Evolutionary conservation across 2,888 invertebrate species (phyloP).

Genomic region (Eudasyphora cyanicolor): DNA sequence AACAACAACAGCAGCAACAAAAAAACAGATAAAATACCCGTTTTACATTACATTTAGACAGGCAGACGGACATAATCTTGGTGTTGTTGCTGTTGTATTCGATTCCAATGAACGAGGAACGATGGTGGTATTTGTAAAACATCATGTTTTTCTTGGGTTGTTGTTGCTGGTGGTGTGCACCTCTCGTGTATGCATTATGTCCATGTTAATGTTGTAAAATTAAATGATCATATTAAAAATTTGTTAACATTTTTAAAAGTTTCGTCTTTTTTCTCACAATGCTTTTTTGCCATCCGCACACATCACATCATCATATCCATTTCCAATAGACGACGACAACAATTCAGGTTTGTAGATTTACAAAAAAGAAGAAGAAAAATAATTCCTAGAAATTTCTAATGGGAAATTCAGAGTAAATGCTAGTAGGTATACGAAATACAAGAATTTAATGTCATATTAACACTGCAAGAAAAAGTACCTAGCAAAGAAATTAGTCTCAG

Average conservation of each 20-base stretch:
- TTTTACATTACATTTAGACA: conserved; percentile 42
- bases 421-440: too few species aligned
- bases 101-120: too few species aligned
- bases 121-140: conserved; percentile 3
- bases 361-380: neutral
- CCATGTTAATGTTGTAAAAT: conserved; percentile 42
- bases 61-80: conserved; percentile 23
- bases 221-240: conserved; percentile 56
- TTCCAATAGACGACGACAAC: neutral
- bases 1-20: neutral
- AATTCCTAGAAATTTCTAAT: neutral
- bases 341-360: neutral
- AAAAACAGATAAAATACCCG: conserved; percentile 31
- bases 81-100: conserved; percentile 37
- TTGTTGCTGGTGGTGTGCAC: neutral
- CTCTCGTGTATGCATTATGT: neutral
- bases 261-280: conserved; percentile 32
- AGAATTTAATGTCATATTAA: too few species aligned
- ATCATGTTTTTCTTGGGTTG: conserved; percentile 3
- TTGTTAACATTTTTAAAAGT: conserved; percentile 52
- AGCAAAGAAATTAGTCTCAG: too few species aligned
- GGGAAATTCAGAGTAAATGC: neutral
- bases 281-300: conserved; percentile 25
- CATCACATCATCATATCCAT: neutral
- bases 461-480: too few species aligned